Evolutionary conservation across 2,888 invertebrate genomes (phyloP), one percentile per base, ranked within the genome.

Genomic region (Podotricha telesiphe): DNA sequence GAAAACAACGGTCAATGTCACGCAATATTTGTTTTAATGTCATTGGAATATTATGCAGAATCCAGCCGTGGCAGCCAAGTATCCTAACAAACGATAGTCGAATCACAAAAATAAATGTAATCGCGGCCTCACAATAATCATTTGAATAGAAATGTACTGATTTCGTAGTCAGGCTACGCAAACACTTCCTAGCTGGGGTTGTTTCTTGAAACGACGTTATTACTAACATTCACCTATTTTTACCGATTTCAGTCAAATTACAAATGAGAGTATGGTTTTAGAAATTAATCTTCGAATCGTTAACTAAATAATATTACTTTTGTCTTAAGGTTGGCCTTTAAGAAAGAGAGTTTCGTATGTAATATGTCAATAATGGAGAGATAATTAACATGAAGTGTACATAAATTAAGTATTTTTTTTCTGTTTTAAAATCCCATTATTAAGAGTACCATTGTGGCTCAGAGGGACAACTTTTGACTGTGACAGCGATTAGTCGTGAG

Each of bases 91-190:
- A 78, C 77, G 78, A 76, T 75, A 77, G 75, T 75, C 74, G 74
- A 85, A 87, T 83, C 79, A 82, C 83, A 85, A 78, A 86, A 89
- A 91, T 88, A 89, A 90, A 90, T 86, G 89, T 87, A 87, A 90
- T 88, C 82, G 86, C 80, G 82, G 83, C 80, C 82, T 81, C 83
- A 89, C 89, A 90, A 91, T 91, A 91, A 91, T 89, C 89, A 89
- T 91, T 91, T 91, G 91, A 91, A 91, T 91, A 88, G 83, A 85
- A 91, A 91, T 90, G 86, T 87, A 86, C 88, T 85, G 89, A 91
- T 91, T 91, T 88, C 76, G 79, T 76, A 68, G 64, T 59, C 37
- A 55, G 67, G 66, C 69, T 70, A 71, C 67, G 53, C 34, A 68
- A 73, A 66, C 69, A 66, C 64, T 73, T 68, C 64, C 66, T 61